A percentile compares a stretch with the other conserved stretches of the same genome.
phyloP scores from a whole-genome alignment of 2,797 vertebrate genomes.

The Amphiprion clarkii region DNA sequence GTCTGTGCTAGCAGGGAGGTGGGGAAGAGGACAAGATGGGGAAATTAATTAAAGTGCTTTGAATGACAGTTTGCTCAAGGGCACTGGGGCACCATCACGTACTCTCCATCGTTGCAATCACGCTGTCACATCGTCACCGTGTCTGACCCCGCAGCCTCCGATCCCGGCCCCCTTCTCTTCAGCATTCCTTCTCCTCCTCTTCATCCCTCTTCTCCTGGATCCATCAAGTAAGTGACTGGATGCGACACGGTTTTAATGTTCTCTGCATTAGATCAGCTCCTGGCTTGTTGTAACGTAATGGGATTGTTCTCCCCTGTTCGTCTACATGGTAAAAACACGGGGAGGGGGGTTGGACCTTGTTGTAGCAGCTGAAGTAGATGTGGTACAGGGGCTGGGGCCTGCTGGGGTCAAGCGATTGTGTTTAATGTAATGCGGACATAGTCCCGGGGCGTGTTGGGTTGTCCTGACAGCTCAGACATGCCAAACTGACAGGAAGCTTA shows the following conservation, averaged over 20 bases:
- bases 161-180: constrained; percentile 47
- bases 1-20: constrained; percentile 52
- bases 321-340: constrained; percentile 54
- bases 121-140: constrained; percentile 67
- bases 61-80: constrained; percentile 87
- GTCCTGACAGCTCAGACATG: constrained; percentile 75
- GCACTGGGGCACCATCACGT: constrained; percentile 68
- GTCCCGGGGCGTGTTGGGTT: constrained; percentile 72
- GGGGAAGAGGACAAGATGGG: constrained; percentile 57
- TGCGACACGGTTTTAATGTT: constrained; percentile 84
- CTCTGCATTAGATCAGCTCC: constrained; percentile 80
- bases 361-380: constrained; percentile 73
- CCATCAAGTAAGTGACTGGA: constrained; percentile 81
- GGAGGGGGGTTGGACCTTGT: constrained; percentile 57
- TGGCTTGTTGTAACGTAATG: constrained; percentile 77
- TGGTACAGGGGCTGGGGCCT: constrained; percentile 56
- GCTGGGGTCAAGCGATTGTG: constrained; percentile 79
- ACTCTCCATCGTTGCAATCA: constrained; percentile 48
- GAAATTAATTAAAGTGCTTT: constrained; percentile 85
- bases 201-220: constrained; percentile 64
- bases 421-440: constrained; percentile 84
- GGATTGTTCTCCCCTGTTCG: constrained; percentile 76
- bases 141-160: constrained; percentile 47
- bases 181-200: constrained; percentile 35
- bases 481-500: constrained; percentile 72